Evolutionary conservation across 2,888 invertebrate species (phyloP).

Genomic region (Drosophila silvestris): DNA sequence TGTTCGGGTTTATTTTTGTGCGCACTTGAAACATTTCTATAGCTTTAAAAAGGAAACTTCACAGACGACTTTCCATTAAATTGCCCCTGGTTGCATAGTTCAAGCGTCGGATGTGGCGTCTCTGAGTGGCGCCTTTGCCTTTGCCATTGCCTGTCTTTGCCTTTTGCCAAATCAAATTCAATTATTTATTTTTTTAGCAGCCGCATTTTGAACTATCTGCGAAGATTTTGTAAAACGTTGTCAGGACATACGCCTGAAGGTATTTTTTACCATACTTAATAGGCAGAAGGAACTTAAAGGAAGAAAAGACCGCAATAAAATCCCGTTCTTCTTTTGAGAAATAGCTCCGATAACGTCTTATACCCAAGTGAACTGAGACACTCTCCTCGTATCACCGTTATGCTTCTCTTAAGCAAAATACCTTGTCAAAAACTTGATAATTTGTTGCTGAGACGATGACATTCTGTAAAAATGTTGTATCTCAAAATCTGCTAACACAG

Average conservation of each 20-base stretch:
- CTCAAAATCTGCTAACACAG: not conserved
- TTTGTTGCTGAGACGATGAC: not conserved
- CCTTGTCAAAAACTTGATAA: not conserved
- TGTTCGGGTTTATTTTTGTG: slow-evolving; percentile 41
- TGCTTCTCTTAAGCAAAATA: not conserved
- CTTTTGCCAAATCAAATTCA: slow-evolving; percentile 59
- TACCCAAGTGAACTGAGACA: not conserved
- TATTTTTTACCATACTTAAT: not conserved
- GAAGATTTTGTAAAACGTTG: not conserved
- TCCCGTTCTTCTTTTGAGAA: not conserved
- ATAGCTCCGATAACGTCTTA: not conserved
- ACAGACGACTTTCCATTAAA: slow-evolving; percentile 70
- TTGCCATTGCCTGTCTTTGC: slow-evolving; percentile 1
- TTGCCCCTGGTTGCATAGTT: slow-evolving; percentile 59
- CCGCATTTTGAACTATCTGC: slow-evolving; percentile 12
- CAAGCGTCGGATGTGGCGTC: slow-evolving; percentile 22
- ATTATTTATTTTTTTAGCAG: slow-evolving; percentile 49
- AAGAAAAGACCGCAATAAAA: not conserved
- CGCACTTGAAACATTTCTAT: slow-evolving; percentile 65
- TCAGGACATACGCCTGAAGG: not conserved
- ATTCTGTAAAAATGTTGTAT: not conserved
- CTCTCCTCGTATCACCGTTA: not conserved
- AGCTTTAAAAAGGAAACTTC: slow-evolving; percentile 69
- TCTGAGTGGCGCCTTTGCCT: slow-evolving; percentile 17
- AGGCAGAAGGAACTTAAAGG: not conserved